Evolutionary conservation across 2,888 invertebrate genomes (phyloP).

Genomic region (Drosophila merina): DNA sequence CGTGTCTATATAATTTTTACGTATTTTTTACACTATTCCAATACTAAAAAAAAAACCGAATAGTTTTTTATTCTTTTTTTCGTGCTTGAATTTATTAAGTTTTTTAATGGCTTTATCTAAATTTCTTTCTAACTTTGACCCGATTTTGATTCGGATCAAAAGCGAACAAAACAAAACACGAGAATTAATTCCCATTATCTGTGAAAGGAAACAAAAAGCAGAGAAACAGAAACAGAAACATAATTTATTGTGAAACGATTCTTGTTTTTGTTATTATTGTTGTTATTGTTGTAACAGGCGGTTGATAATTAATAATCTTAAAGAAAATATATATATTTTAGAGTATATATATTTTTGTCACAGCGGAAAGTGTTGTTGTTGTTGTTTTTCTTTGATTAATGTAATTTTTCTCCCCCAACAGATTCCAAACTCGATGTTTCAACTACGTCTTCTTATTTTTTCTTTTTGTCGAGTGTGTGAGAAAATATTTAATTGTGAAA

Average conservation of each 20-base stretch:
- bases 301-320: constrained; percentile 74
- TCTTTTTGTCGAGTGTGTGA: background rate
- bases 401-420: background rate
- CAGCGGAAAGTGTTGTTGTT: background rate
- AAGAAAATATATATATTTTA: constrained; percentile 11
- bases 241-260: constrained; percentile 59
- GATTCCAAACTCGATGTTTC: background rate
- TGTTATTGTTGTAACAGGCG: constrained; percentile 50
- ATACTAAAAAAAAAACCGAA: constrained; percentile 2
- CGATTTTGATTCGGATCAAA: constrained; percentile 58
- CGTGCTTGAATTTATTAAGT: background rate
- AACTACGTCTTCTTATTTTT: background rate
- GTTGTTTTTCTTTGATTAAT: background rate
- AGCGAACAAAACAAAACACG: constrained; percentile 26
- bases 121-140: constrained; percentile 47
- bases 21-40: background rate
- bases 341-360: background rate
- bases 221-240: constrained; percentile 2
- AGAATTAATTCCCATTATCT: constrained; percentile 46
- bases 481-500: background rate
- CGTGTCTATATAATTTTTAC: constrained; percentile 52
- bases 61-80: background rate
- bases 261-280: constrained; percentile 40
- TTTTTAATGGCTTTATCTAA: constrained; percentile 34
- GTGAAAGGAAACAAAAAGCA: constrained; percentile 47